These are phyloP conservation scores for Pristionchus maxplancki DNA, from an alignment of 2,888 invertebrate genomes.

Conservation along the genomic window DNA sequence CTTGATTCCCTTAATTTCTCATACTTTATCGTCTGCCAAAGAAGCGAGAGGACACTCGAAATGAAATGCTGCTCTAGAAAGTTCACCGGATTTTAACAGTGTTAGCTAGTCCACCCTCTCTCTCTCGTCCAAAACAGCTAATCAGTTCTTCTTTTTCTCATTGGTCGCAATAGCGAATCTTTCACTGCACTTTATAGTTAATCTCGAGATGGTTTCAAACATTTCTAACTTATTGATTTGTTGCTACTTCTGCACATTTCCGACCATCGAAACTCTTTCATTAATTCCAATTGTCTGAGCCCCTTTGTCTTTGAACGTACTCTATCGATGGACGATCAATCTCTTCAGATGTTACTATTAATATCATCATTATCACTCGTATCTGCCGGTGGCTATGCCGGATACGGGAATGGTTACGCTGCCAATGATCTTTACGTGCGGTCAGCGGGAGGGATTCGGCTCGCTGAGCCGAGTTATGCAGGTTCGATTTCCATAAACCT, in stretches of 20 bases:
- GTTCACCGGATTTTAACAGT: conserved; percentile 20
- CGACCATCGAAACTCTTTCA: no score
- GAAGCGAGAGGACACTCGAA: not conserved
- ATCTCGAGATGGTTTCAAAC: not conserved
- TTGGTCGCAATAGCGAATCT: not conserved
- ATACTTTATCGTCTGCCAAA: no score
- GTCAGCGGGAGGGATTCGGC: not conserved
- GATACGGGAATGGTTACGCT: not conserved
- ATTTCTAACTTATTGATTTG: not conserved
- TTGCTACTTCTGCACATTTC: not conserved
- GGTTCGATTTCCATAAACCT: not conserved
- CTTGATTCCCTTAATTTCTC: no score
- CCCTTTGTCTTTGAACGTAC: no score
- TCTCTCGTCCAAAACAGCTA: conserved; percentile 45
- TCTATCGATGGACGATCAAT: no score
- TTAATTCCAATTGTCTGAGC: not conserved
- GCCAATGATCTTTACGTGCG: not conserved
- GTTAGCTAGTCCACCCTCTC: conserved; percentile 11
- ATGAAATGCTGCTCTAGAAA: not conserved
- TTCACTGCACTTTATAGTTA: not conserved
- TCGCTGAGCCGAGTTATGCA: not conserved
- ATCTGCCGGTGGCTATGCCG: not conserved
- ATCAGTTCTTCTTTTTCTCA: conserved; percentile 5
- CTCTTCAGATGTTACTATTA: conserved; percentile 3
- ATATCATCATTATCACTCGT: not conserved